Evolutionary conservation across 2,888 invertebrate genomes (phyloP).

Genomic region (Cremastinae sp.): DNA sequence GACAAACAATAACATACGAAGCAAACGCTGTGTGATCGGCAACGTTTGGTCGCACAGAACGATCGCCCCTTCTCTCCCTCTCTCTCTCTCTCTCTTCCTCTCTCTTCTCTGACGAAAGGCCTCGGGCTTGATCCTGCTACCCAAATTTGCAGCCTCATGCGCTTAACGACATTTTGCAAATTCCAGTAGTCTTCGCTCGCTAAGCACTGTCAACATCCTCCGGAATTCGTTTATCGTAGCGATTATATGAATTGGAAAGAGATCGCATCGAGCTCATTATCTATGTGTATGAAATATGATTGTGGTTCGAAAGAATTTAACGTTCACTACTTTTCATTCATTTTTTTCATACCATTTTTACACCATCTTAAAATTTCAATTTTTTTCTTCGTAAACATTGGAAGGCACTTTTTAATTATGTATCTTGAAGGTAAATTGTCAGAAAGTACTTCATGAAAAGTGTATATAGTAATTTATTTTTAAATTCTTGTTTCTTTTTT

Average conservation of each 20-base stretch:
- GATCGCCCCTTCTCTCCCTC: too few relatives aligned
- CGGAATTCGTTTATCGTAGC: neutral
- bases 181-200: constrained; percentile 21
- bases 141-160: constrained; percentile 34
- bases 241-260: constrained; percentile 9
- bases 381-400: too few relatives aligned
- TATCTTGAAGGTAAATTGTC: too few relatives aligned
- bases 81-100: too few relatives aligned
- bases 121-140: constrained; percentile 22
- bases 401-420: too few relatives aligned
- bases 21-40: constrained; percentile 28
- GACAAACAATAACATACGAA: constrained; percentile 55
- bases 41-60: neutral
- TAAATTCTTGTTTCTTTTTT: too few relatives aligned
- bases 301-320: too few relatives aligned
- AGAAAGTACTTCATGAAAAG: too few relatives aligned
- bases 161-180: constrained; percentile 47
- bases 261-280: neutral
- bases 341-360: too few relatives aligned
- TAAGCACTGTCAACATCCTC: constrained; percentile 11
- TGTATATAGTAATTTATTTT: too few relatives aligned
- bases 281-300: neutral
- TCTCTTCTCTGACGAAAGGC: neutral
- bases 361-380: too few relatives aligned
- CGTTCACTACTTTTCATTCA: too few relatives aligned